Base-by-base conservation (phyloP, 2,888 invertebrate genomes). In the Troides oblongomaculatus region DNA sequence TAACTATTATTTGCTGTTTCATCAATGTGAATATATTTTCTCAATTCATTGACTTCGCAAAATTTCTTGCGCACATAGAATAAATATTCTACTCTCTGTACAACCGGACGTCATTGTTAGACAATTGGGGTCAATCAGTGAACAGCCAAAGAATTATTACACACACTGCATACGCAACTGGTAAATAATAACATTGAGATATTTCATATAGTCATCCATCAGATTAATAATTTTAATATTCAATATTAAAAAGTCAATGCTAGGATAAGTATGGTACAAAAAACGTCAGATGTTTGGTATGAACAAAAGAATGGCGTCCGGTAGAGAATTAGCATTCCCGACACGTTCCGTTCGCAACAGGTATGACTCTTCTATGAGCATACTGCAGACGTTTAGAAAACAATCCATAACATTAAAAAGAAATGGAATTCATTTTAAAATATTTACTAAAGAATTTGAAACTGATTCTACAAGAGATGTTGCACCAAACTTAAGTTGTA, bases 41-140 rank as follows among this genome's bases (percentile, higher is more conserved):
- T 46, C 46, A 46, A 46, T 46, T 46, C 14, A 30, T 46, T 46
- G 14, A 46, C 46, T 12, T 46, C 12, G 43, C 14, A 46, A 14
- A 46, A 14, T 14, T 46, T 14, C 46, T 12, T 46, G 14, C 14
- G 46, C 14, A 46, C 4, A 0, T 46, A 46, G 30, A 12, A 4
- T 46, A 46, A n/a, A 14, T 56, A 21, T 56, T 56, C 56, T 2
- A 14, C 53, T 4, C 8, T 56, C 10, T 56, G 56, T 10, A 74
- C 77, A 73, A 72, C 75, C 76, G 77, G 75, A 75, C 76, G 81
- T 79, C 85, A 86, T 88, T 89, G 87, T 88, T 83, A 78, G 83
- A 80, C 81, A 83, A 89, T 88, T 88, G 83, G 81, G 89, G 87
- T 86, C 89, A 88, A 86, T 87, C 86, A 84, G 85, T 88, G 85